Percentiles rank a stretch among this genome's conserved stretches.
phyloP scores from a whole-genome alignment of 2,797 vertebrate species.

The Orientallactaga sibirica region DNA sequence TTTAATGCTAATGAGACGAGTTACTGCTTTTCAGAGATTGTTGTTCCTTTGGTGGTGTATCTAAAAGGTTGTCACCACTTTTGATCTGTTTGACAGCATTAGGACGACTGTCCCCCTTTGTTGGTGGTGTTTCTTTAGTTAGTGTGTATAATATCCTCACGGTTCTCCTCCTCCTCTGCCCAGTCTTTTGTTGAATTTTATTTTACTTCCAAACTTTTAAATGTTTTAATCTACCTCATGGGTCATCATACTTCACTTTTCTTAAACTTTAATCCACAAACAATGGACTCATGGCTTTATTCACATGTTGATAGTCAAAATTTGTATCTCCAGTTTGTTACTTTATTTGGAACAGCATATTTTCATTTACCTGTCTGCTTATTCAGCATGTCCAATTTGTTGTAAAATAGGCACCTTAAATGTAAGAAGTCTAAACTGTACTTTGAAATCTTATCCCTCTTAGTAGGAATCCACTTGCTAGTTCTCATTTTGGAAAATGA shows the following conservation, averaged over 20 bases:
- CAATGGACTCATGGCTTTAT: background rate
- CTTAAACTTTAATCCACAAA: too few species aligned
- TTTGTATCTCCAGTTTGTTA: background rate
- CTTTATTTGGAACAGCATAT: background rate
- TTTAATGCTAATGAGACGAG: too few species aligned
- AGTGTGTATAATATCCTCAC: background rate
- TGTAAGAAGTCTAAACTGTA: background rate
- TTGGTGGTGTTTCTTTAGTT: background rate
- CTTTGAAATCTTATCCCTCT: background rate
- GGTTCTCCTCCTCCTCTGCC: background rate
- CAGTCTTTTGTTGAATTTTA: background rate
- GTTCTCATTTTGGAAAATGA: constrained; percentile 9
- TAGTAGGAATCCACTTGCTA: background rate
- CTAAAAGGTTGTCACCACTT: background rate
- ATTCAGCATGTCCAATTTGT: background rate
- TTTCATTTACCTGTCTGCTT: background rate
- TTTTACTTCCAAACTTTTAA: background rate
- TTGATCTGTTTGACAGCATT: background rate
- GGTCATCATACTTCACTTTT: background rate
- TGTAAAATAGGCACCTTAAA: background rate
- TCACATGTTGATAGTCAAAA: background rate
- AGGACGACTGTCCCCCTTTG: background rate
- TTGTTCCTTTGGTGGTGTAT: too few species aligned
- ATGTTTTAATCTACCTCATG: background rate
- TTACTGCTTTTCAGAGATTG: too few species aligned